phyloP scores from a whole-genome alignment of 2,888 invertebrate genomes.

The Blastobasis adustella region DNA sequence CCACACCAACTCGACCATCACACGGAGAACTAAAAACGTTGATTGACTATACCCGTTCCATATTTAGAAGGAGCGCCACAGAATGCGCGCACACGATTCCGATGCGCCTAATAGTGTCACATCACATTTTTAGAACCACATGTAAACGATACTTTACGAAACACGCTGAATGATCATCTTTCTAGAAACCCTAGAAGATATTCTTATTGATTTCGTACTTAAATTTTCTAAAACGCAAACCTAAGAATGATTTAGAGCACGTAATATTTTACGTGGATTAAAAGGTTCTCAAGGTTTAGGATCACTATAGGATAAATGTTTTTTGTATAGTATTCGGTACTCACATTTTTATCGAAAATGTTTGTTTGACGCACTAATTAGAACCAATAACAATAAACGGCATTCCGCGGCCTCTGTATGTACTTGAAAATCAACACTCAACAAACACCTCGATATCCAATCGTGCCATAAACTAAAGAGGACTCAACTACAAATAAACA shows the following conservation, averaged over 20 bases:
- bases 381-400: slow-evolving; percentile 60
- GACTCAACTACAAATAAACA: slow-evolving; percentile 64
- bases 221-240: no score
- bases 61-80: slow-evolving; percentile 67
- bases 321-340: slow-evolving; percentile 15
- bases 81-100: slow-evolving; percentile 52
- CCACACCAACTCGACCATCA: slow-evolving; percentile 21
- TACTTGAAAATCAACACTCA: slow-evolving; percentile 56
- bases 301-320: no score
- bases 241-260: no score
- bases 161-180: slow-evolving; percentile 23
- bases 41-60: slow-evolving; percentile 56
- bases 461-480: slow-evolving; percentile 63
- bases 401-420: slow-evolving; percentile 63
- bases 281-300: no score
- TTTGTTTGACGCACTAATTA: slow-evolving; percentile 51
- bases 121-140: slow-evolving; percentile 69
- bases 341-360: slow-evolving; percentile 44
- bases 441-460: slow-evolving; percentile 67
- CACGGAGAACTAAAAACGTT: slow-evolving; percentile 39
- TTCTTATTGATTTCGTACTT: no score
- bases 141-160: slow-evolving; percentile 61
- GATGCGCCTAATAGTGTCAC: slow-evolving; percentile 40
- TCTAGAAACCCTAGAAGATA: no score
- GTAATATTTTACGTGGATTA: no score